A percentile compares a stretch with the other conserved stretches of the same genome.
Evolutionary conservation across 2,797 vertebrate genomes (phyloP).

Genomic region (Sebastes melanostomus): DNA sequence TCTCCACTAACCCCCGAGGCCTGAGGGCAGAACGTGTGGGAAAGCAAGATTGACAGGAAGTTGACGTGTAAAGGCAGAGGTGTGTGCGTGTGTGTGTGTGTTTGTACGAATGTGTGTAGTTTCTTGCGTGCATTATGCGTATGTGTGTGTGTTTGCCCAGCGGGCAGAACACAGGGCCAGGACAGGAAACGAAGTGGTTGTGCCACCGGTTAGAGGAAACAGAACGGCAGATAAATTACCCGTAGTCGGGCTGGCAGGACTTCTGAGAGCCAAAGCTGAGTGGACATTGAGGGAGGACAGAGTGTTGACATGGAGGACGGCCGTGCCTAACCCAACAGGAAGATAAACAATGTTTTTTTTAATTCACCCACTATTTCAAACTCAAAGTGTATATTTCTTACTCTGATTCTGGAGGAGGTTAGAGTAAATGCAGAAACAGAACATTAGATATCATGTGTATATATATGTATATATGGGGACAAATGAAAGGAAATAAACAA

Average conservation of each 20-base stretch:
- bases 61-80: constrained; percentile 62
- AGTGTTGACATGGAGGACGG: constrained; percentile 62
- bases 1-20: constrained; percentile 39
- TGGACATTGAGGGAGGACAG: constrained; percentile 63
- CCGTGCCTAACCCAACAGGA: constrained; percentile 50
- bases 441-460: neutral
- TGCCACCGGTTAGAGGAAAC: constrained; percentile 72
- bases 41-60: constrained; percentile 69
- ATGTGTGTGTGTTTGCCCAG: constrained; percentile 64
- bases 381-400: neutral
- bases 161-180: constrained; percentile 62
- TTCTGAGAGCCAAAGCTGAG: constrained; percentile 65
- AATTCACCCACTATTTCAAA: constrained; percentile 23
- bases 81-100: constrained; percentile 48
- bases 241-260: constrained; percentile 71
- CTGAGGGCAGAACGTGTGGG: constrained; percentile 61
- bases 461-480: neutral
- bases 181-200: constrained; percentile 68
- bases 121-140: constrained; percentile 26
- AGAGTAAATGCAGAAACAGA: neutral
- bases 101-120: constrained; percentile 27
- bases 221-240: constrained; percentile 71
- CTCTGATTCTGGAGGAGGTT: neutral
- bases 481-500: neutral
- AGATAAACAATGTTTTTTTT: constrained; percentile 48